Percentiles rank a stretch among this genome's conserved stretches.
These are phyloP conservation scores for Caretta caretta DNA, from an alignment of 2,113 vertebrate genomes.

Conservation along the genomic window DNA sequence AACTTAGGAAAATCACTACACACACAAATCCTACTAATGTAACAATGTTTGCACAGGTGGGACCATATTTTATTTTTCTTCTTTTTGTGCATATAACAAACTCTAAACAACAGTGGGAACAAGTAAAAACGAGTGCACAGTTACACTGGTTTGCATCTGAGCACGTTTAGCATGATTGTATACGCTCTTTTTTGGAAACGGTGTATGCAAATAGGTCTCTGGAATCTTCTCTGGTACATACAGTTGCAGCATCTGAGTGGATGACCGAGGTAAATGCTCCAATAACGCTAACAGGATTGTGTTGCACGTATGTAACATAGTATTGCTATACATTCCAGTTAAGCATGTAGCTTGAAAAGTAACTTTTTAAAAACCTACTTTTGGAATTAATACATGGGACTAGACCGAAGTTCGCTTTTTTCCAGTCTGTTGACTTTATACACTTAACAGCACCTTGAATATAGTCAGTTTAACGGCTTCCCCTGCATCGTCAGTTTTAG, in stretches of 20 bases:
- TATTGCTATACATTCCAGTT: accelerated
- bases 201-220: not conserved
- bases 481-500: too few relatives aligned
- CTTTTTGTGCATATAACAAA: not conserved
- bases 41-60: not conserved
- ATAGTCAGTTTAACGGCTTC: not conserved
- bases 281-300: not conserved
- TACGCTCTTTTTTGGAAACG: not conserved
- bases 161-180: not conserved
- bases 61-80: not conserved
- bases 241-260: not conserved
- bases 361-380: not conserved
- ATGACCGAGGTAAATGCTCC: not conserved
- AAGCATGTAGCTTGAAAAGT: not conserved
- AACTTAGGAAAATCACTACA: not conserved
- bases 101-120: not conserved
- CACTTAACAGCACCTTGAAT: not conserved
- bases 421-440: not conserved
- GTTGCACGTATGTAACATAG: accelerated
- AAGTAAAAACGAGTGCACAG: not conserved
- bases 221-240: not conserved
- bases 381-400: not conserved
- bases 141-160: not conserved
- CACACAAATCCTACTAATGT: not conserved
- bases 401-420: not conserved